phyloP scores from a whole-genome alignment of 2,113 vertebrate genomes.

The Pangasianodon gigas region DNA sequence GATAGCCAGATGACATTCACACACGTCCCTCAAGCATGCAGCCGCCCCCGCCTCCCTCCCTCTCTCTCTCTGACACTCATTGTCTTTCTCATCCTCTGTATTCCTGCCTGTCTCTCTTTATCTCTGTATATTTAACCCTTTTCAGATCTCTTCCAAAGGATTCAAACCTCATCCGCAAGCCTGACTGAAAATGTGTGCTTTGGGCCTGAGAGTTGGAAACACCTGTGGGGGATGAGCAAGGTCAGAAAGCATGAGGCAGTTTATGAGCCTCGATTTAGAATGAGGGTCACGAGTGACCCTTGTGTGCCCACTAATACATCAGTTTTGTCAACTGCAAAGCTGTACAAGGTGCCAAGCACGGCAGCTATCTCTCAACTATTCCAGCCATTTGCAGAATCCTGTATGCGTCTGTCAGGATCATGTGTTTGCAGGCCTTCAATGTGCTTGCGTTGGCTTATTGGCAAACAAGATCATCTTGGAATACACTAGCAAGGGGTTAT shows the following conservation, averaged over 20 bases:
- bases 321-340: conserved; percentile 66
- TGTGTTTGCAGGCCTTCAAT: conserved; percentile 46
- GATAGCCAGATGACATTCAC: conserved; percentile 75
- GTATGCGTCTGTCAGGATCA: conserved; percentile 46
- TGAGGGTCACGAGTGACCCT: conserved; percentile 55
- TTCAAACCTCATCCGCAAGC: background rate
- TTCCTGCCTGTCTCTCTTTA: conserved; percentile 45
- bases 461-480: conserved; percentile 25
- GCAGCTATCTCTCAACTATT: conserved; percentile 62
- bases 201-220: background rate
- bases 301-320: conserved; percentile 51
- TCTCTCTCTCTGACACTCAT: conserved; percentile 40
- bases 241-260: conserved; percentile 23
- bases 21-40: conserved; percentile 67
- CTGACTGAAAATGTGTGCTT: background rate
- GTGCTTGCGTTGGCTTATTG: conserved; percentile 12
- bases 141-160: background rate
- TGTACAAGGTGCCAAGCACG: conserved; percentile 67
- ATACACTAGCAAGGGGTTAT: conserved; percentile 26
- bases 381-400: conserved; percentile 54
- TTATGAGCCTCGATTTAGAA: conserved; percentile 56
- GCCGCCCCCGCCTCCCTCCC: conserved; percentile 18
- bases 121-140: conserved; percentile 3
- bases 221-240: conserved; percentile 49
- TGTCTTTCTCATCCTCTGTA: conserved; percentile 41